Conservation (phyloP, 2,888 invertebrate species). For the Craniophora ligustri region DNA sequence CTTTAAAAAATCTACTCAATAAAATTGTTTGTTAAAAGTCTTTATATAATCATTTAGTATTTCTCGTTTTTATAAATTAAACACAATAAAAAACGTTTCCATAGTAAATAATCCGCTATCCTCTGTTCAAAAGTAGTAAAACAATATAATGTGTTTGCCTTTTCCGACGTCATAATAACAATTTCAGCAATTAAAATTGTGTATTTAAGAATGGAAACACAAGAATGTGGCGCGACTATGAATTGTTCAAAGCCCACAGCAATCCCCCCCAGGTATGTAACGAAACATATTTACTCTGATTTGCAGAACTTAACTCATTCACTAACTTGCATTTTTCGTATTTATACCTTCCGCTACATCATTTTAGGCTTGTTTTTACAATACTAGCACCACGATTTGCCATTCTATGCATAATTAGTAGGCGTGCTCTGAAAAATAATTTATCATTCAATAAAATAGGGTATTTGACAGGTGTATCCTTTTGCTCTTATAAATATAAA, state of each 20-base stretch:
- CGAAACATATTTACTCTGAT: conserved; percentile 11
- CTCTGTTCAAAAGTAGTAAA: not conserved
- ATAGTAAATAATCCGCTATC: not conserved
- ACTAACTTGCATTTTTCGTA: conserved; percentile 12
- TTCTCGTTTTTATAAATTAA: too few relatives aligned
- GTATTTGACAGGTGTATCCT: too few relatives aligned
- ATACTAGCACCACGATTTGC: not conserved
- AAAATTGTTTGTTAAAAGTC: too few relatives aligned
- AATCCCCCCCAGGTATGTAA: conserved; percentile 59
- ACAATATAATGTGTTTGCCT: not conserved
- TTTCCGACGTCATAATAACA: conserved; percentile 6
- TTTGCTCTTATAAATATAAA: too few relatives aligned
- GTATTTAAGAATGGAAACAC: conserved; percentile 3
- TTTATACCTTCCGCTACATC: conserved; percentile 1
- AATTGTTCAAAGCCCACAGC: conserved; percentile 79
- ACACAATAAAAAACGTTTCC: too few relatives aligned
- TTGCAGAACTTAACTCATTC: conserved; percentile 13
- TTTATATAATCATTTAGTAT: too few relatives aligned
- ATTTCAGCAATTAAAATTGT: conserved; percentile 16
- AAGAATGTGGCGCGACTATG: conserved; percentile 23
- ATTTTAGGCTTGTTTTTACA: conserved; percentile 17
- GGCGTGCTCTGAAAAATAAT: not conserved
- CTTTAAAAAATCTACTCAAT: too few relatives aligned
- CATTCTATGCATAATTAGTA: not conserved
- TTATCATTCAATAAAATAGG: not conserved